Conservation (phyloP, 2,888 invertebrate species). For the Meghimatium bilineatum region DNA sequence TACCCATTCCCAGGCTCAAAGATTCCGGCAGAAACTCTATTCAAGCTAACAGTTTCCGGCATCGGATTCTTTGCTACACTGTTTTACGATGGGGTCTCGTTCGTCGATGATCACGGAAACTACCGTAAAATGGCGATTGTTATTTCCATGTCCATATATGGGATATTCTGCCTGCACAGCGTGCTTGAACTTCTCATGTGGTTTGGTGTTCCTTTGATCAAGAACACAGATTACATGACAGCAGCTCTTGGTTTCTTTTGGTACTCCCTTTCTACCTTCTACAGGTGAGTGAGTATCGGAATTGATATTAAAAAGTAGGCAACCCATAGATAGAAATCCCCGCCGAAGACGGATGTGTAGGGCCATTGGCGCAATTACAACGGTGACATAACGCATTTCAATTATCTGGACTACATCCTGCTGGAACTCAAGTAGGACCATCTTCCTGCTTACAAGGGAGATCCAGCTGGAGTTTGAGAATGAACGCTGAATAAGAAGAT, state of each 20-base stretch:
- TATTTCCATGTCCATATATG: constrained; percentile 52
- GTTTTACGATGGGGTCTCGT: constrained; percentile 46
- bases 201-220: constrained; percentile 42
- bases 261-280: constrained; percentile 47
- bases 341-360: too few species aligned
- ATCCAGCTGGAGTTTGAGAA: too few species aligned
- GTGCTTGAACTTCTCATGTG: constrained; percentile 49
- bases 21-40: constrained; percentile 42
- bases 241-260: constrained; percentile 49
- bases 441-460: too few species aligned
- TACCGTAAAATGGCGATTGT: constrained; percentile 48
- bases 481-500: too few species aligned
- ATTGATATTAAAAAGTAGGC: too few species aligned
- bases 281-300: constrained; percentile 24
- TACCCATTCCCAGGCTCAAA: constrained; percentile 46
- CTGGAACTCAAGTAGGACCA: too few species aligned
- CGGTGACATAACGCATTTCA: too few species aligned
- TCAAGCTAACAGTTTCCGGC: constrained; percentile 28
- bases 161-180: constrained; percentile 52
- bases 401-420: too few species aligned
- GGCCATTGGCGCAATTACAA: too few species aligned
- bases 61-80: constrained; percentile 54
- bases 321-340: too few species aligned
- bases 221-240: constrained; percentile 49
- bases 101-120: constrained; percentile 52